Evolutionary conservation across 2,113 vertebrate species (phyloP).

Genomic region (Ia io): DNA sequence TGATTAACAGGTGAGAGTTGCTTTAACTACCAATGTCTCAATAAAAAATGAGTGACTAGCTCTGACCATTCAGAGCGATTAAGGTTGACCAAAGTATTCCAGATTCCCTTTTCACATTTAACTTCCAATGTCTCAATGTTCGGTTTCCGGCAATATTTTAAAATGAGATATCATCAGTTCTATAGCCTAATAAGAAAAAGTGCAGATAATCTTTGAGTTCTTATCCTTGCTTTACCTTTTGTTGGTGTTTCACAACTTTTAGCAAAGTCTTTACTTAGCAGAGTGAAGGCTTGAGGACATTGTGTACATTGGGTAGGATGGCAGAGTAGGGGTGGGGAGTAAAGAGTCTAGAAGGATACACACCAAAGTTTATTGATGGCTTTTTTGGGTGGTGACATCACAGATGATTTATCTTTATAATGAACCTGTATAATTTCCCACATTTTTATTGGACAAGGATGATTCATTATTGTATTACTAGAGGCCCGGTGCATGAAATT

Average conservation of each 20-base stretch:
- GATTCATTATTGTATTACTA: background rate
- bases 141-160: no score
- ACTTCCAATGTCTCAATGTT: no score
- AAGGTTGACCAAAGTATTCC: no score
- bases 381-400: background rate
- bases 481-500: no score
- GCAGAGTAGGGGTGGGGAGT: rapidly evolving
- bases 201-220: background rate
- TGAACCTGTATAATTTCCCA: background rate
- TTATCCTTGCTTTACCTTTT: background rate
- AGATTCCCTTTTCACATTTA: no score
- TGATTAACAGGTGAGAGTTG: no score
- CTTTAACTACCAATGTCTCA: no score
- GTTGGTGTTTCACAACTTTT: background rate
- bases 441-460: background rate
- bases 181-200: background rate
- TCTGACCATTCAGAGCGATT: no score
- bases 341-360: background rate
- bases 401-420: background rate
- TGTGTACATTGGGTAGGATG: background rate
- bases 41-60: no score
- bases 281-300: background rate
- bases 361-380: background rate
- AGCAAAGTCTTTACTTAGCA: background rate
- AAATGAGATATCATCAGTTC: background rate